Conservation (phyloP, 2,888 invertebrate species). For the Eristalinus aeneus region DNA sequence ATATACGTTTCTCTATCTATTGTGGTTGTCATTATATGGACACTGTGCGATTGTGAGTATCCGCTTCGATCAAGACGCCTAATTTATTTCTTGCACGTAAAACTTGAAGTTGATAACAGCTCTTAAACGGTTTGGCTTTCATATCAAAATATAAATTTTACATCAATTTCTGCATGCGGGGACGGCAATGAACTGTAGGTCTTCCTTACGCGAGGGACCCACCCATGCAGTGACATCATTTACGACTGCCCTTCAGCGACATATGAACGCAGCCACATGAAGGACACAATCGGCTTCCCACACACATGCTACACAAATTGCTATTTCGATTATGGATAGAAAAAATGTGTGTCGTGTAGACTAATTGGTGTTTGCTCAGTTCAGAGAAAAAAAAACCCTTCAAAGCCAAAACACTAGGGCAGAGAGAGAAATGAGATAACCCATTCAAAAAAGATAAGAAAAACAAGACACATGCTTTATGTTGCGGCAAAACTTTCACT, state of each 20-base stretch:
- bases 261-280: background rate
- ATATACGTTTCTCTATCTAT: too few species aligned
- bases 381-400: background rate
- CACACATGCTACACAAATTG: background rate
- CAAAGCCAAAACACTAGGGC: background rate
- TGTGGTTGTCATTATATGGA: too few species aligned
- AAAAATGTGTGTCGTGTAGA: constrained; percentile 8
- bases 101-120: too few species aligned
- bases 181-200: too few species aligned
- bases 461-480: background rate
- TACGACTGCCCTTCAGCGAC: background rate
- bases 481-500: background rate
- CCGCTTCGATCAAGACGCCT: too few species aligned
- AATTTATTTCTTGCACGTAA: too few species aligned
- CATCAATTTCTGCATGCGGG: too few species aligned
- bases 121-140: too few species aligned
- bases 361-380: constrained; percentile 27
- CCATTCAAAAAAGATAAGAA: background rate
- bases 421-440: background rate
- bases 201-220: too few species aligned
- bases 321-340: constrained; percentile 7
- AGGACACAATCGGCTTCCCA: background rate
- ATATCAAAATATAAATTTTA: too few species aligned
- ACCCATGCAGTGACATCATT: too few species aligned
- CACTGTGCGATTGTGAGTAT: too few species aligned